phyloP scores from a whole-genome alignment of 2,888 invertebrate genomes.

The Andrena chrysosceles region DNA sequence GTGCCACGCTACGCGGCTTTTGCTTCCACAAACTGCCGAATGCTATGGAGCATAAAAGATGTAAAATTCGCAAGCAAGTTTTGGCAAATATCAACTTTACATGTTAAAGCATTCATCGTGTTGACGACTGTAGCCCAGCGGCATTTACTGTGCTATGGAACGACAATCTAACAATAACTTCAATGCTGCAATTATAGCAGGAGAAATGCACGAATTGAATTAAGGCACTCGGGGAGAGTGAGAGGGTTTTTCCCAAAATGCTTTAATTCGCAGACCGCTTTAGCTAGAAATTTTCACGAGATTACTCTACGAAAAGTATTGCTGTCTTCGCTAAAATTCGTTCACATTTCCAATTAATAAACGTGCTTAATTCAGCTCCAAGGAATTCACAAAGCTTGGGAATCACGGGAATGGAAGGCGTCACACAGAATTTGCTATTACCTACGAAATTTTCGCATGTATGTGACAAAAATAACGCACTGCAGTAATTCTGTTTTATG shows the following conservation, averaged over 20 bases:
- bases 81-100: not conserved
- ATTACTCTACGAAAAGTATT: not conserved
- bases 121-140: not conserved
- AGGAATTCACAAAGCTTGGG: not conserved
- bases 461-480: not conserved
- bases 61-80: slow-evolving; percentile 5
- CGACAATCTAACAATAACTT: slow-evolving; percentile 21
- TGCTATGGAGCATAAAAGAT: not conserved
- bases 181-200: not conserved
- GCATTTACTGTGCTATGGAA: not conserved
- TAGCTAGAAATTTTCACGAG: not conserved
- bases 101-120: not conserved
- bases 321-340: not conserved
- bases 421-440: not conserved
- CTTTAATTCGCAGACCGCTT: slow-evolving; percentile 12
- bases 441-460: not conserved
- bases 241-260: slow-evolving; percentile 10
- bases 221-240: not conserved
- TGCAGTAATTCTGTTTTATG: not conserved
- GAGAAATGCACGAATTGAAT: not conserved
- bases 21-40: not conserved
- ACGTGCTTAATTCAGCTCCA: not conserved
- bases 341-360: not conserved
- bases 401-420: not conserved
- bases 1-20: not conserved